Percentiles rank a stretch among this genome's conserved stretches.
These are phyloP conservation scores for Leucophenga varia DNA, from an alignment of 1,140 invertebrate genomes.

Conservation along the genomic window DNA sequence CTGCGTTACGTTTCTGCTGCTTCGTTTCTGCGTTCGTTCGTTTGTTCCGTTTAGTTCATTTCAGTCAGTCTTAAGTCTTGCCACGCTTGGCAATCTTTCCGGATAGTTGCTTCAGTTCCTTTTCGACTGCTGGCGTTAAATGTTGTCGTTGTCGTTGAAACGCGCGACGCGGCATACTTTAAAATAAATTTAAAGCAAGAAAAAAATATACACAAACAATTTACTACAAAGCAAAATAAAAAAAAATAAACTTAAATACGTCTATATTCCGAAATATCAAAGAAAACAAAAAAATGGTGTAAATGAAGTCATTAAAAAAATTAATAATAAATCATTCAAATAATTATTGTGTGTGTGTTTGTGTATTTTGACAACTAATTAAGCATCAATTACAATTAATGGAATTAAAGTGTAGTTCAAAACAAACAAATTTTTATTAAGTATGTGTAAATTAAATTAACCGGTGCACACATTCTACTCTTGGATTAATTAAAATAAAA, in stretches of 20 bases:
- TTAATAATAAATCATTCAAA: no score
- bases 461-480: no score
- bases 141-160: constrained; percentile 47
- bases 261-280: constrained; percentile 3
- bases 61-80: constrained; percentile 42
- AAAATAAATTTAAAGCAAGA: constrained; percentile 11
- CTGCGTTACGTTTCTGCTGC: no score
- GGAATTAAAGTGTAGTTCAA: no score
- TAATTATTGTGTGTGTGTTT: no score
- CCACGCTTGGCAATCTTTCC: constrained; percentile 32
- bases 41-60: no score
- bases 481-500: constrained; percentile 16
- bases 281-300: not conserved
- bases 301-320: no score
- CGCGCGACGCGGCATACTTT: constrained; percentile 23
- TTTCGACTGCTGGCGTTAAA: constrained; percentile 50
- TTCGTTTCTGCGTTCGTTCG: no score
- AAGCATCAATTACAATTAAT: no score
- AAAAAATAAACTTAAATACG: constrained; percentile 17
- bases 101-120: constrained; percentile 44
- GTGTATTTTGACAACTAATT: no score
- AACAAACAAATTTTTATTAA: not conserved
- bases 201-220: constrained; percentile 5
- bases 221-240: constrained; percentile 9
- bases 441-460: no score